Percentiles rank a stretch among this genome's conserved stretches.
Evolutionary conservation across 2,888 invertebrate species (phyloP).

Genomic region (Leptinotarsa peninsularis): DNA sequence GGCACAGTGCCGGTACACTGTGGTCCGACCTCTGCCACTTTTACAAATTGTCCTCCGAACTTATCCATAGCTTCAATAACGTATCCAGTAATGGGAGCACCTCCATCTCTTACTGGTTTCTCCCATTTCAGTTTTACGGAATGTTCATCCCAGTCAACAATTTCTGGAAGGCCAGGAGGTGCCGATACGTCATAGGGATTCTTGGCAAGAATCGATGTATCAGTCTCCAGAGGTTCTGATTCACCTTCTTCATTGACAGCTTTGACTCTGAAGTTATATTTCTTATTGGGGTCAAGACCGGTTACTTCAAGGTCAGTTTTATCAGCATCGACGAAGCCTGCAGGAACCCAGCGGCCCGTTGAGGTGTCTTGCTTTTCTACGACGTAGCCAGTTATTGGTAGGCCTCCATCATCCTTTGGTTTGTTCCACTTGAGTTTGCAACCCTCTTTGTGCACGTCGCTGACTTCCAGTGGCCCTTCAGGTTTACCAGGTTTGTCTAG

Average conservation of each 20-base stretch:
- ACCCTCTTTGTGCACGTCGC: conserved; percentile 92
- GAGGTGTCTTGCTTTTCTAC: conserved; percentile 95
- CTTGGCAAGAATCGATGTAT: conserved; percentile 90
- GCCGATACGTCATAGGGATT: conserved; percentile 95
- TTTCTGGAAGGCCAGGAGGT: conserved; percentile 90
- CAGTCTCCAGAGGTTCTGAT: conserved; percentile 93
- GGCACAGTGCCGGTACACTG: conserved; percentile 88
- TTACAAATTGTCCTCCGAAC: conserved; percentile 85
- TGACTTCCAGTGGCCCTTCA: conserved; percentile 91
- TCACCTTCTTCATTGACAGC: conserved; percentile 98
- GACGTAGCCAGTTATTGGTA: conserved; percentile 89
- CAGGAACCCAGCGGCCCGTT: conserved; percentile 90
- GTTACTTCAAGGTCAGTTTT: conserved; percentile 85
- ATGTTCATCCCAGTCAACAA: conserved; percentile 91
- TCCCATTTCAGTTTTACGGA: conserved; percentile 93
- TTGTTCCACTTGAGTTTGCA: conserved; percentile 95
- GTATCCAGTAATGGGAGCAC: conserved; percentile 94
- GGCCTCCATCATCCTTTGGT: conserved; percentile 95
- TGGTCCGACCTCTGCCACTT: conserved; percentile 88
- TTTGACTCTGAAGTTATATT: conserved; percentile 97
- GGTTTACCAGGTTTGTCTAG: conserved; percentile 87
- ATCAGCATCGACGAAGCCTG: conserved; percentile 84
- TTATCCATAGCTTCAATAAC: conserved; percentile 93
- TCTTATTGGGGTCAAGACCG: conserved; percentile 93
- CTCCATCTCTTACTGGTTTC: conserved; percentile 88